Evolutionary conservation across 1,140 invertebrate species (phyloP), one percentile per base, ranked within the genome.

Genomic region (Scaptomyza pallida): DNA sequence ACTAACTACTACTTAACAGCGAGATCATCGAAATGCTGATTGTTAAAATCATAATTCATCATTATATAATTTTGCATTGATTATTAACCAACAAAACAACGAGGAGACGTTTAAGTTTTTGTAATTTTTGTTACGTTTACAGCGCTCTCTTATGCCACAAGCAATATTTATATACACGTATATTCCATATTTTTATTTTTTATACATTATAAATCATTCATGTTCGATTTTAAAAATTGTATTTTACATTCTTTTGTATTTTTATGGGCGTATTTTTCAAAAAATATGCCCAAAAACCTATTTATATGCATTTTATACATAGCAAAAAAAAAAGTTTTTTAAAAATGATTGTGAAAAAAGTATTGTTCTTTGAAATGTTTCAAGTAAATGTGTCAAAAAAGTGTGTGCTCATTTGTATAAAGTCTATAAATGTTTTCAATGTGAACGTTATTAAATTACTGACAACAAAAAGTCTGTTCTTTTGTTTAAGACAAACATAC

Each of bases 391-490:
- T 55, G 37, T 71, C 23, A 33, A 55, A 69, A 75, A n/a, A n/a
- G n/a, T n/a, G 45, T 50, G 43, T 73, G 73, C 72, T 68, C 59
- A 78, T 60, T 78, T 78, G 70, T 78, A 74, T 75, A 79, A n/a
- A n/a, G 76, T 79, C 54, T 79, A 79, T 75, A 47, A 86, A 72
- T 73, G 77, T 86, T 85, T 78, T 77, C 68, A 72, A 48, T 52
- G 60, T 63, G 41, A 76, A 73, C 70, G 76, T 76, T 83, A n/a
- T n/a, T 44, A 83, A 65, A 80, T 75, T 62, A 63, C 54, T 65
- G 43, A 70, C 60, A 78, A 67, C 33, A 57, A 57, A 83, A 82
- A 77, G 72, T 80, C 77, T 85, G 80, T 67, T 86, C 72, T 77
- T 80, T 85, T 81, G 60, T 73, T 86, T 74, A 85, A 86, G 15